These are phyloP conservation scores for Odontomachus brunneus DNA, from an alignment of 1,140 invertebrate genomes.

Conservation along the genomic window DNA sequence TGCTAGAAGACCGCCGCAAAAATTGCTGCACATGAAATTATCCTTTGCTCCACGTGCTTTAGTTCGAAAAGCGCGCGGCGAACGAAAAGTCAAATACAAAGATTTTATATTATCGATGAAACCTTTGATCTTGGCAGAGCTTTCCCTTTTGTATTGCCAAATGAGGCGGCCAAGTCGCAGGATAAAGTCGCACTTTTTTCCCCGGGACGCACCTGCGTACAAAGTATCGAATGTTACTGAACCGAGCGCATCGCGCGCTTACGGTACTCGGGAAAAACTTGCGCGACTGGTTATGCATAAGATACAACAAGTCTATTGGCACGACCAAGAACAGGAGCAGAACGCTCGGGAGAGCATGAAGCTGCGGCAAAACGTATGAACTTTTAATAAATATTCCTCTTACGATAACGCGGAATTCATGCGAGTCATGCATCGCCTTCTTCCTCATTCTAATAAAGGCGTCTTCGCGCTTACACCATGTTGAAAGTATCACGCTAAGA, in stretches of 20 bases:
- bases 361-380: slow-evolving; percentile 51
- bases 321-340: slow-evolving; percentile 59
- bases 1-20: background rate
- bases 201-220: slow-evolving; percentile 60
- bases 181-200: slow-evolving; percentile 32
- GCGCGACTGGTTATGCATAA: slow-evolving; percentile 70
- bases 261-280: slow-evolving; percentile 72
- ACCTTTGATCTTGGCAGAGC: too few relatives aligned
- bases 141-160: background rate
- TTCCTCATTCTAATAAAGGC: slow-evolving; percentile 44
- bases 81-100: background rate
- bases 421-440: background rate
- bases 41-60: background rate
- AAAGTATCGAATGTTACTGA: slow-evolving; percentile 65
- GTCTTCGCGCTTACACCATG: slow-evolving; percentile 22
- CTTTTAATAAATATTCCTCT: slow-evolving; percentile 61
- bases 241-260: slow-evolving; percentile 52
- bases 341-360: slow-evolving; percentile 52
- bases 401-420: slow-evolving; percentile 32
- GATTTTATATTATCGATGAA: too few relatives aligned
- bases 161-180: background rate
- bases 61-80: background rate
- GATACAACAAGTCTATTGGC: slow-evolving; percentile 66
- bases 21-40: slow-evolving; percentile 4
- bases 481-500: background rate